Base-by-base conservation (phyloP, 2,888 invertebrate species). In the Digitonthophagus gazella region DNA sequence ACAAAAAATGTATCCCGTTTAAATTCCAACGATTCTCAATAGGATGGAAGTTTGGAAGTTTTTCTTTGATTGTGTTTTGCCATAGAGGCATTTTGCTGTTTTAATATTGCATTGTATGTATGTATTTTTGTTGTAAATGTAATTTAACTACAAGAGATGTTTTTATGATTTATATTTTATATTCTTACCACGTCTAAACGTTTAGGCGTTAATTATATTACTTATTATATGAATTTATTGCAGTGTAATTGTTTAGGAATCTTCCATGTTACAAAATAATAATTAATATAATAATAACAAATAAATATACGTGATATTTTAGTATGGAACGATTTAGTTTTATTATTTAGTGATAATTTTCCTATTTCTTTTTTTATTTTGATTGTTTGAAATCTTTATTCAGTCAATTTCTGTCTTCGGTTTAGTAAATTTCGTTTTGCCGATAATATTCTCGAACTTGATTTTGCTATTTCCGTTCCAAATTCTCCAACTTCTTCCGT, bases 401-500 rank as follows among this genome's bases (percentile, higher is more conserved):
- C 71, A 14, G 71, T 68, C 28, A 68, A 58, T 73, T 76, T 75
- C 69, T 75, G 74, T 57, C 77, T 70, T 68, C 73, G 74, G 22
- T 74, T 72, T 19, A 76, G 70, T 44, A 80, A 74, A 71, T 77
- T 77, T 74, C 74, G 75, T 66, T 78, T 75, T 11, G 82, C 82
- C 15, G 82, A 82, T 64, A 82, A 74, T 58, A 80, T 72, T 64
- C 82, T 74, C 11, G 79, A 77, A 73, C 83, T 83, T 3, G 81
- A 79, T 70, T 80, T 78, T 16, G 79, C 82, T 58, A 81, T 77
- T 67, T 78, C 75, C 70, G 78, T 80, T 66, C 82, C 82, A 56
- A 82, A 73, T 22, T 64, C 20, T 64, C 61, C 67, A 19, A 20
- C 16, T 63, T 65, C 69, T 63, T 55, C 58, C 3, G 8, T 44